Percentiles rank a stretch among this genome's conserved stretches.
Conservation (phyloP, 2,113 vertebrate species). For the Setophaga kirtlandii region DNA sequence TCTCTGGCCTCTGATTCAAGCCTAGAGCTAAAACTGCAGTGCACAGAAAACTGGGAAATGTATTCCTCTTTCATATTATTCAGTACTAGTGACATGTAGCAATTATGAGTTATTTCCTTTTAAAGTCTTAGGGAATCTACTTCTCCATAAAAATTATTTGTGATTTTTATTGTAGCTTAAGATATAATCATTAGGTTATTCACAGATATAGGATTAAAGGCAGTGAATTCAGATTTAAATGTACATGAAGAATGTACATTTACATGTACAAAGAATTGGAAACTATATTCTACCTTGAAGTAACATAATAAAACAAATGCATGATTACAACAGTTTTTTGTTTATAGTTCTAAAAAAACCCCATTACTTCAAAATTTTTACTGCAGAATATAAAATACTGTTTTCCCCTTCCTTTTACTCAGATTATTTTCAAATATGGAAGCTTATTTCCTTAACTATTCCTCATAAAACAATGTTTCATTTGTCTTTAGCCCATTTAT, state of each 20-base stretch:
- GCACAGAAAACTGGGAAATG: background rate
- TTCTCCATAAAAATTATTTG: background rate
- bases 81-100: background rate
- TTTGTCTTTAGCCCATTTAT: background rate
- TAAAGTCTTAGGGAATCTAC: background rate
- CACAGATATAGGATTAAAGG: background rate
- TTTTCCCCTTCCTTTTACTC: background rate
- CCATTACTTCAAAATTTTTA: background rate
- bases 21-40: background rate
- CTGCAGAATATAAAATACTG: background rate
- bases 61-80: background rate
- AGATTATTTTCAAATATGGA: background rate
- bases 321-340: background rate
- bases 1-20: background rate
- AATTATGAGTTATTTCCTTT: background rate
- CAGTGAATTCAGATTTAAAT: background rate
- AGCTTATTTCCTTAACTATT: background rate
- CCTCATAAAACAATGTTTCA: background rate
- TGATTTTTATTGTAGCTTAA: background rate
- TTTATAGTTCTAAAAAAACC: background rate
- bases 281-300: background rate
- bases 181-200: background rate
- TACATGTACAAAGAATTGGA: background rate
- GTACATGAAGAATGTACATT: background rate
- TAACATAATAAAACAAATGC: background rate